Evolutionary conservation across 2,113 vertebrate genomes (phyloP), one percentile per base, ranked within the genome.

Genomic region (Muntiacus muntjak): DNA sequence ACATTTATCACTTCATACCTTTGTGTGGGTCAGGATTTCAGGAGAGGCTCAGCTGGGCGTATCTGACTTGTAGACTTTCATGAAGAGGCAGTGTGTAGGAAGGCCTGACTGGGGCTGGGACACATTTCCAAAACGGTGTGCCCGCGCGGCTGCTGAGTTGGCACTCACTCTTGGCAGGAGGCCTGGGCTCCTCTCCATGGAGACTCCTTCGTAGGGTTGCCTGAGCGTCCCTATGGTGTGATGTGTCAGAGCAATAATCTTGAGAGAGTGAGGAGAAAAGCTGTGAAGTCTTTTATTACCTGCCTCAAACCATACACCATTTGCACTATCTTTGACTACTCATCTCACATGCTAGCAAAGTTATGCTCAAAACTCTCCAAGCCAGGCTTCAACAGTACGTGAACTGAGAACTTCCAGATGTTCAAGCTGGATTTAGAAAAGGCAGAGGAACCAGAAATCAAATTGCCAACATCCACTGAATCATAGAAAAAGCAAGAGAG

Each of bases 81-180:
- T 19, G 55, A 21, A 81, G 10, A 40, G 43, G 19, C 4, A 6
- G 36, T 30, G 19, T 52, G 15, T 40, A 30, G 76, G 57, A 62
- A 62, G 57, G 15, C 55, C 40, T 40, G 57, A 91, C 45, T 82
- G 16, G 33, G 16, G 45, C 25, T 52, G 52, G 12, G 67, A 21
- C 5, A 1, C 45, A 30, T 47, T 30, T 52, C 45, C 25, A 64
- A 40, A n/a, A 52, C 28, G 21, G 21, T 1, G 36, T 16, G 3
- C 14, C 16, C 21, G 1, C 0, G 30, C 12, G 9, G 23, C 57
- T 36, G 21, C 74, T 21, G 13, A 13, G 14, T 28, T 4, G 54
- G 13, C 6, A 25, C 11, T 50, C 25, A n/a, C 7, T 6, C 13
- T 40, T 82, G 33, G 25, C 16, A 36, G 40, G 45, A 64, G 4